Evolutionary conservation across 2,888 invertebrate genomes (phyloP).

Genomic region (Ectemnius lituratus): DNA sequence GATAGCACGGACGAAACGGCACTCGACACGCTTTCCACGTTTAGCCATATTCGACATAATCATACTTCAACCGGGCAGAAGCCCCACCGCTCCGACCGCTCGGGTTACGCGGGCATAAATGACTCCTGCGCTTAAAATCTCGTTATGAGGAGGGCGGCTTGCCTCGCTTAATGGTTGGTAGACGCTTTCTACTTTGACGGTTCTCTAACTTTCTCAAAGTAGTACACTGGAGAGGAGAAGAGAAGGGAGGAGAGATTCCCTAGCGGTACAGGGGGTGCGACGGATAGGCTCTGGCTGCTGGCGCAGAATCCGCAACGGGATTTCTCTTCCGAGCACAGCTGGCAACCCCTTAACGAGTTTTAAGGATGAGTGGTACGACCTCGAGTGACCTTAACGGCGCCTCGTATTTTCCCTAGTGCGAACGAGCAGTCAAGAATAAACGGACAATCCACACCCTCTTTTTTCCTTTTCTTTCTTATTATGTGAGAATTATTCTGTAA

Average conservation of each 20-base stretch:
- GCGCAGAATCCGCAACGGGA: neutral
- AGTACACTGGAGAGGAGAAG: neutral
- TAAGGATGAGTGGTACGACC: conserved; percentile 4
- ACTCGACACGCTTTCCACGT: neutral
- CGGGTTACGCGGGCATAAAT: conserved; percentile 4
- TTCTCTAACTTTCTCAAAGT: conserved; percentile 3
- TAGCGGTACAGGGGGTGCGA: neutral
- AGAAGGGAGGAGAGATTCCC: neutral
- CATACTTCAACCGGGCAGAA: neutral
- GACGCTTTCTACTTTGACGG: conserved; percentile 1
- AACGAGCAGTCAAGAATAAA: neutral
- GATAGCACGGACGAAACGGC: too few species aligned
- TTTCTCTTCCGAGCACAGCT: neutral
- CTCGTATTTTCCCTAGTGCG: neutral
- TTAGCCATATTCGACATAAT: neutral
- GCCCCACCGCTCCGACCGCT: neutral
- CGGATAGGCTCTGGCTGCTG: neutral
- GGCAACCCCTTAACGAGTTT: conserved; percentile 16
- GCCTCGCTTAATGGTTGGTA: neutral
- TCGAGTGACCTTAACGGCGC: conserved; percentile 4
- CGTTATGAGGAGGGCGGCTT: neutral
- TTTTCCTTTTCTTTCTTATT: too few species aligned
- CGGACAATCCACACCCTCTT: neutral
- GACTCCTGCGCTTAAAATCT: conserved; percentile 2
- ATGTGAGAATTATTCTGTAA: too few species aligned